A percentile compares a stretch with the other conserved stretches of the same genome.
Evolutionary conservation across 2,113 vertebrate species (phyloP).

Genomic region (Chloropsis cyanopogon): DNA sequence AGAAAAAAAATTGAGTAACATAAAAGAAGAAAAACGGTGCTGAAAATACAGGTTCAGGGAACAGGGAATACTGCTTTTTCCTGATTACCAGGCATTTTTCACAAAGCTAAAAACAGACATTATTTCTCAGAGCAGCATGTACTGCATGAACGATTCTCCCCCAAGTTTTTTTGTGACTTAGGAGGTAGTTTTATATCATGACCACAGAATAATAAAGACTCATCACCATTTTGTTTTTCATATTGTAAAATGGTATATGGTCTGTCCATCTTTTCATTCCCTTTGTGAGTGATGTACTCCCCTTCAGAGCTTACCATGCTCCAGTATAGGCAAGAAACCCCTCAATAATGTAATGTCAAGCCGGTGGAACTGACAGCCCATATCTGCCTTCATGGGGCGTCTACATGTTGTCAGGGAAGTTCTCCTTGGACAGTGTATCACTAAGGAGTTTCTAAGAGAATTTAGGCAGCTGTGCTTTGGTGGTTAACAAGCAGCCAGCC

Average conservation of each 20-base stretch:
- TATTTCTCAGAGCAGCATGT: background rate
- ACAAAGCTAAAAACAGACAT: background rate
- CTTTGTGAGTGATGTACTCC: background rate
- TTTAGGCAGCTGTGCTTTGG: background rate
- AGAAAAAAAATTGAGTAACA: background rate
- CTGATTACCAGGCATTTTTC: background rate
- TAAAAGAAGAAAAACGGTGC: background rate
- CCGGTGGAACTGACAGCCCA: background rate
- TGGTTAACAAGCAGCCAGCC: background rate
- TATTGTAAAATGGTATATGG: background rate
- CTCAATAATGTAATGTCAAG: background rate
- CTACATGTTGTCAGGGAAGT: background rate
- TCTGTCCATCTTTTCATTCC: background rate
- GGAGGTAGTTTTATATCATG: background rate
- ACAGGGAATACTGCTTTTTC: background rate
- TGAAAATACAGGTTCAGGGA: background rate
- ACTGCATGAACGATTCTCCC: background rate
- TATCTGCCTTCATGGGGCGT: background rate
- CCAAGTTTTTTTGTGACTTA: background rate
- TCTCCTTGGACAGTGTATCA: background rate
- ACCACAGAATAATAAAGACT: background rate
- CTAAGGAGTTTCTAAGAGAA: background rate
- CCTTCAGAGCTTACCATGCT: background rate
- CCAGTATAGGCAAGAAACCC: background rate
- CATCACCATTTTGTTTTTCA: background rate